A percentile compares a stretch with the other conserved stretches of the same genome.
phyloP scores from a whole-genome alignment of 1,140 invertebrate genomes.

The Dufourea novaeangliae region DNA sequence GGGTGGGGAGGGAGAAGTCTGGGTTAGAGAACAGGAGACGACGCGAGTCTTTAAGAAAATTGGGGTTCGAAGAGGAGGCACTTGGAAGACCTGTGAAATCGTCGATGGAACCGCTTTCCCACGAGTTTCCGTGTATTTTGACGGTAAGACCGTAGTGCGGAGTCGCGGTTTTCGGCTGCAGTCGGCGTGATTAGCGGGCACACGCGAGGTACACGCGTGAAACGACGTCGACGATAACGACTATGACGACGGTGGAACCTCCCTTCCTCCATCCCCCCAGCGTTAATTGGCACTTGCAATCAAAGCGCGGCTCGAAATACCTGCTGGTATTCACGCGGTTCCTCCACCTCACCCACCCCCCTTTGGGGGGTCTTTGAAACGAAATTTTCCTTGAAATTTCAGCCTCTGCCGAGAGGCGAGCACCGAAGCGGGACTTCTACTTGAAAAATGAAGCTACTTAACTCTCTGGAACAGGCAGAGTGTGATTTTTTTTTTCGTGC shows the following conservation, averaged over 20 bases:
- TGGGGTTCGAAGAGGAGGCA: not conserved
- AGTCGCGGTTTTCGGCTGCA: slow-evolving; percentile 6
- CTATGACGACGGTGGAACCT: slow-evolving; percentile 17
- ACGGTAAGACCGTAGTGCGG: not conserved
- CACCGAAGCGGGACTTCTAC: not conserved
- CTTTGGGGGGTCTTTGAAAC: slow-evolving; percentile 9
- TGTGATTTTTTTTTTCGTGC: no score
- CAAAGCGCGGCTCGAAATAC: slow-evolving; percentile 48
- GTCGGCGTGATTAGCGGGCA: slow-evolving; percentile 37
- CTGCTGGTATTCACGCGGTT: slow-evolving; percentile 40
- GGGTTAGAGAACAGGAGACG: no score
- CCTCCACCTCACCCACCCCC: not conserved
- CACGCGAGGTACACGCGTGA: slow-evolving; percentile 4
- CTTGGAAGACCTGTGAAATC: not conserved
- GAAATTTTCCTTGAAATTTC: slow-evolving; percentile 36
- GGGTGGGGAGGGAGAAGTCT: no score
- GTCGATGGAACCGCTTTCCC: not conserved
- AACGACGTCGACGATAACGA: slow-evolving; percentile 45
- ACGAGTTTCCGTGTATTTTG: slow-evolving; percentile 10
- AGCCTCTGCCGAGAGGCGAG: not conserved
- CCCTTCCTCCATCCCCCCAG: no score
- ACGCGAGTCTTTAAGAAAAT: not conserved
- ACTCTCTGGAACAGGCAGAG: no score
- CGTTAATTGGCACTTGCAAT: slow-evolving; percentile 52
- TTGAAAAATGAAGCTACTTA: not conserved